Conservation (phyloP, 2,113 vertebrate genomes). For the Cyanocitta stelleri region DNA sequence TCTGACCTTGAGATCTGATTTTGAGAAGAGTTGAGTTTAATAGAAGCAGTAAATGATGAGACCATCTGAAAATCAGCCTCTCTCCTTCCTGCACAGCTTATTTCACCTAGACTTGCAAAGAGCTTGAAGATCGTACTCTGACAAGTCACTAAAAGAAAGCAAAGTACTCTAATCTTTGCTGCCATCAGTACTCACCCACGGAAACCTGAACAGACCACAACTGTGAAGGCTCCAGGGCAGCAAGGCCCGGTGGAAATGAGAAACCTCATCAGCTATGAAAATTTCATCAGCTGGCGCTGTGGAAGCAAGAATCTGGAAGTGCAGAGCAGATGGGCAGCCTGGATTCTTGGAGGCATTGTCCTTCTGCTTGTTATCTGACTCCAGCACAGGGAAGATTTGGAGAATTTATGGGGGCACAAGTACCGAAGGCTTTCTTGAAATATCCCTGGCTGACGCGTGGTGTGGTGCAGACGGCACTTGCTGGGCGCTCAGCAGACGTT, state of each 20-base stretch:
- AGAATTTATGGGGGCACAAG: constrained; percentile 77
- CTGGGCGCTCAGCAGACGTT: background rate
- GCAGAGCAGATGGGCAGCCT: constrained; percentile 76
- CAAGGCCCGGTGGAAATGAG: constrained; percentile 45
- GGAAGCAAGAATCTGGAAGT: constrained; percentile 69
- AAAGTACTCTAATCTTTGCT: background rate
- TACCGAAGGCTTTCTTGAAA: constrained; percentile 66
- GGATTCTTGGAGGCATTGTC: constrained; percentile 75
- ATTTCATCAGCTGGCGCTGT: constrained; percentile 72
- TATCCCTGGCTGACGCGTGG: constrained; percentile 63
- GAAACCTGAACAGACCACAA: constrained; percentile 64
- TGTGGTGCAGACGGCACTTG: background rate
- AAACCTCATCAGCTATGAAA: constrained; percentile 72
- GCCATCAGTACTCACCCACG: background rate
- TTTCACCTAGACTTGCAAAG: background rate
- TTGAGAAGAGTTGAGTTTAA: background rate
- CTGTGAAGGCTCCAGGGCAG: constrained; percentile 54
- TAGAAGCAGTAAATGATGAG: background rate
- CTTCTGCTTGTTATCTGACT: constrained; percentile 74
- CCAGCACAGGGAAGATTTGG: constrained; percentile 60
- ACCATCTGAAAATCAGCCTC: background rate
- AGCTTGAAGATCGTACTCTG: background rate
- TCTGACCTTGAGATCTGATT: background rate
- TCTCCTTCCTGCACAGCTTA: background rate
- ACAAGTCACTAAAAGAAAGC: background rate